Base-by-base conservation (phyloP, 2,888 invertebrate species). In the Melinaea menophilus region DNA sequence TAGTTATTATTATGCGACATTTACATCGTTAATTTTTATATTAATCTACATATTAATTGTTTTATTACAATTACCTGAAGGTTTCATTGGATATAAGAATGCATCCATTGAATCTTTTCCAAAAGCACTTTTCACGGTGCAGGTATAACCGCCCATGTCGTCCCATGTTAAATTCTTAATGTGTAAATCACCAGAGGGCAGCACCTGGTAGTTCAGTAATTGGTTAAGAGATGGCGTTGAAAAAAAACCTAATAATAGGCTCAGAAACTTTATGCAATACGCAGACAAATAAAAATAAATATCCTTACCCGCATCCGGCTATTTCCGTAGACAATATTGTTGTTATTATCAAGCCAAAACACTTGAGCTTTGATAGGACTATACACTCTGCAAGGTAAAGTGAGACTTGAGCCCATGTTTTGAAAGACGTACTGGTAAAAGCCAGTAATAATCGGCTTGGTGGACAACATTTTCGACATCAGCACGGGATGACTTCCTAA, bases 91-190 rank as follows among this genome's bases (percentile, higher is more conserved):
- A 77, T 97, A 96, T n/a, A 96, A 79, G 84, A 96, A 96, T 5
- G 95, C 95, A 22, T 90, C 86, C 4, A 88, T 91, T 0, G 90
- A 80, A 71, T 94, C 95, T 68, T 92, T 92, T 4, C 94, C 95
- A 13, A 92, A 84, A 13, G 86, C 78, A 74, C 95, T 95, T 70
- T 93, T 92, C 0, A 94, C 95, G 12, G 93, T 88, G 79, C 98
- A 98, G 1, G 92, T 94, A 81, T 94, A 97, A 31, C 91, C 91
- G 4, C 97, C 97, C 97, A 97, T 96, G 73, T 96, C 95, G 0
- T 90, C 84, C 95, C 96, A 98, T 54, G 88, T 88, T 5, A 97
- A 88, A 11, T 92, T 88, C 31, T 91, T 85, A 72, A 98, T 95
- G 51, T 95, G 77, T 35, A 98, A 88, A 73, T 95, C 95, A 0